phyloP scores from a whole-genome alignment of 2,888 invertebrate species.

The Elysia crispata region DNA sequence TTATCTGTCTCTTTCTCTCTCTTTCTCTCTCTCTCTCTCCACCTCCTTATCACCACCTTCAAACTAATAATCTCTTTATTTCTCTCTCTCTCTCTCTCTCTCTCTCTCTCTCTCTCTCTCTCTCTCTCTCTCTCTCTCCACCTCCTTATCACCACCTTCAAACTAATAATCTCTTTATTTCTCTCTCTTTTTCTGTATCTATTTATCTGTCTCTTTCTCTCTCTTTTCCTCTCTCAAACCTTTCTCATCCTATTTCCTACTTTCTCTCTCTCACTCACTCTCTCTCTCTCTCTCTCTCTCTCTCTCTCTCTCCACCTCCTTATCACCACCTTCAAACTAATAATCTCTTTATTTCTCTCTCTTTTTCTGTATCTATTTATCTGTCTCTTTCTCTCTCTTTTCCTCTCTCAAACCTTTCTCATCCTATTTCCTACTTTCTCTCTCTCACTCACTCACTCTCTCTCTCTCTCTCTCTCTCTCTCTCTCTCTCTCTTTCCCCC shows the following conservation, averaged over 20 bases:
- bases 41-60: too few relatives aligned
- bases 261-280: background rate
- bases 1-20: constrained; percentile 47
- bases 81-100: constrained; percentile 12
- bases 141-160: background rate
- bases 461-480: too few relatives aligned
- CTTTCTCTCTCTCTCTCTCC: constrained; percentile 19
- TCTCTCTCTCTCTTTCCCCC: too few relatives aligned
- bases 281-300: background rate
- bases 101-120: constrained; percentile 2
- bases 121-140: constrained; percentile 10
- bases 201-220: constrained; percentile 47
- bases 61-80: background rate
- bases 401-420: too few relatives aligned
- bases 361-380: too few relatives aligned
- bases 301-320: too few relatives aligned
- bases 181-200: constrained; percentile 41
- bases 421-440: too few relatives aligned
- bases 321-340: too few relatives aligned
- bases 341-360: too few relatives aligned
- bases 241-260: background rate
- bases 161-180: constrained; percentile 6
- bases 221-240: constrained; percentile 24
- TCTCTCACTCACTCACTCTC: too few relatives aligned
- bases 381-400: too few relatives aligned